These are phyloP conservation scores for Fulmarus glacialis DNA, from an alignment of 2,113 vertebrate genomes.

Conservation along the genomic window DNA sequence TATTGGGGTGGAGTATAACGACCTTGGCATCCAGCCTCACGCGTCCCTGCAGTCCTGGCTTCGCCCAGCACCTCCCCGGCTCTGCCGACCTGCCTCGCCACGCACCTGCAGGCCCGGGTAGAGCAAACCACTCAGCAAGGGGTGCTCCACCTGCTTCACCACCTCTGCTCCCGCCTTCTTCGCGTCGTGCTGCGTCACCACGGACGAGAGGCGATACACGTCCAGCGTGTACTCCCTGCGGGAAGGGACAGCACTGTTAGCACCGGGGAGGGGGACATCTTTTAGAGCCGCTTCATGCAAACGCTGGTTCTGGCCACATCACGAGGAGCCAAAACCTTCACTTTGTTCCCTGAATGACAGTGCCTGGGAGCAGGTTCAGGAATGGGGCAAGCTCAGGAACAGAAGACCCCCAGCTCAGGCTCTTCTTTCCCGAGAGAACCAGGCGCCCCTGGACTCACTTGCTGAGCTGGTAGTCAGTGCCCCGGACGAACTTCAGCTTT, in stretches of 20 bases:
- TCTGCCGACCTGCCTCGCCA: background rate
- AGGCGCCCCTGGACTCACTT: slow-evolving; percentile 76
- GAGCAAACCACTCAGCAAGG: slow-evolving; percentile 93
- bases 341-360: background rate
- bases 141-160: slow-evolving; percentile 97
- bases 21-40: background rate
- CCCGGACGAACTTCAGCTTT: slow-evolving; percentile 90
- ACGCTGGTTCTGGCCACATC: fast-evolving
- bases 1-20: fast-evolving
- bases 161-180: slow-evolving; percentile 98
- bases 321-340: background rate
- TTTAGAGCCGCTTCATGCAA: background rate
- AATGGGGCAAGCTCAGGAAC: background rate
- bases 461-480: slow-evolving; percentile 95
- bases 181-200: slow-evolving; percentile 93
- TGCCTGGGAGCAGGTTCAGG: no score
- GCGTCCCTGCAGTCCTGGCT: fast-evolving
- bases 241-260: background rate
- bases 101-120: slow-evolving; percentile 94
- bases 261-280: fast-evolving
- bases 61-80: background rate
- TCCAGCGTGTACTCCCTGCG: slow-evolving; percentile 94
- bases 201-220: slow-evolving; percentile 91
- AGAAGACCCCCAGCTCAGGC: background rate
- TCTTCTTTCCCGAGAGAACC: background rate